Percentiles rank a stretch among this genome's conserved stretches.
Evolutionary conservation across 1,140 invertebrate species (phyloP).

Genomic region (Phymastichus coffea): DNA sequence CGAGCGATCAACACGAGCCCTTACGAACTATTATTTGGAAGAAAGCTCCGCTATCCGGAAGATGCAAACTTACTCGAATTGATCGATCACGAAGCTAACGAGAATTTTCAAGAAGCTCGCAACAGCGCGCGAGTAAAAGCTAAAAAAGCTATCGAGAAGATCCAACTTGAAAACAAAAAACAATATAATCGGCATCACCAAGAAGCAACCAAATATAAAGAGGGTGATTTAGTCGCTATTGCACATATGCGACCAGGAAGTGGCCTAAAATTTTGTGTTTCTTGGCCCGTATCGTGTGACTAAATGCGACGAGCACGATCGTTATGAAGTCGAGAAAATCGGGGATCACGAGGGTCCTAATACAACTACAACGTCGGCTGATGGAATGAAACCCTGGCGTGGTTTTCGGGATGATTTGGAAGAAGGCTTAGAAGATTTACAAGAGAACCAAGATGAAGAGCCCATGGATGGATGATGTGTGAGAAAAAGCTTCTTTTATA

Average conservation of each 20-base stretch:
- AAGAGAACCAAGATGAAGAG: too few relatives aligned
- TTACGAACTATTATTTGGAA: neutral
- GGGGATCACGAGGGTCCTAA: conserved; percentile 36
- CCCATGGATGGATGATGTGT: too few relatives aligned
- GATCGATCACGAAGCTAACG: neutral
- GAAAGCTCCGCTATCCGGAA: neutral
- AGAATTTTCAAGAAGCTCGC: neutral
- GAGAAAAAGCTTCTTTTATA: too few relatives aligned
- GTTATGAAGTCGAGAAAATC: conserved; percentile 35
- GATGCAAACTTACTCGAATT: neutral
- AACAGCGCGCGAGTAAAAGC: neutral
- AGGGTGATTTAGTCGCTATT: conserved; percentile 12
- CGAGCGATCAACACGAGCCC: neutral
- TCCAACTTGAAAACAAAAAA: conserved; percentile 3
- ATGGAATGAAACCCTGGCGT: conserved; percentile 39
- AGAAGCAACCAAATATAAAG: neutral
- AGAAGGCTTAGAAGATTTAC: too few relatives aligned
- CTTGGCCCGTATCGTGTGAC: conserved; percentile 9
- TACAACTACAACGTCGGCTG: conserved; percentile 32
- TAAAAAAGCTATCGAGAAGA: neutral
- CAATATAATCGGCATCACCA: neutral
- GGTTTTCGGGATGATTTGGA: conserved; percentile 18
- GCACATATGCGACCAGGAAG: neutral
- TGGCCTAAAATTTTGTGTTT: conserved; percentile 12
- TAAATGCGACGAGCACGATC: conserved; percentile 31